A percentile compares a stretch with the other conserved stretches of the same genome.
Evolutionary conservation across 2,888 invertebrate species (phyloP).

Genomic region (Agrotis ipsilon): DNA sequence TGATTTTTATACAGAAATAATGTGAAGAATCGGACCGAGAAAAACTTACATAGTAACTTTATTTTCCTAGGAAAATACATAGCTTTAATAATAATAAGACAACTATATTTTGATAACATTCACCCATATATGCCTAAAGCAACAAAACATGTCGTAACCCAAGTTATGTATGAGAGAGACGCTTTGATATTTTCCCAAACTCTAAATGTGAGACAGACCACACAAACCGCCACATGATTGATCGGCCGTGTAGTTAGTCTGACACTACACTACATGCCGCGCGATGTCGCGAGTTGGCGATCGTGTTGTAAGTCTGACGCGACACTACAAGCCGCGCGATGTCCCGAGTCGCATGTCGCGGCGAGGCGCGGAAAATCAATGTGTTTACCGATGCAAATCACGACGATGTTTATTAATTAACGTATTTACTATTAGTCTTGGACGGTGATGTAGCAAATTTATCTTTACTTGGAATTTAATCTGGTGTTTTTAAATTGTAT

Average conservation of each 20-base stretch:
- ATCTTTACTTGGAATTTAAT: not conserved
- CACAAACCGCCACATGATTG: conserved; percentile 62
- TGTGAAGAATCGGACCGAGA: too few relatives aligned
- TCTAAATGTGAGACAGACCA: conserved; percentile 58
- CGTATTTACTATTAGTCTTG: not conserved
- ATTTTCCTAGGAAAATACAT: too few relatives aligned
- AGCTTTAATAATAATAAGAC: not conserved
- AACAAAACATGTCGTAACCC: not conserved
- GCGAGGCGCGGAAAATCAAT: conserved; percentile 44
- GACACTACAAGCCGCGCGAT: conserved; percentile 32
- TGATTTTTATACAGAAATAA: too few relatives aligned
- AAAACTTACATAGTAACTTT: too few relatives aligned
- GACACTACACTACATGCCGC: conserved; percentile 37
- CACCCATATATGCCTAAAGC: too few relatives aligned
- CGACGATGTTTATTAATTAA: conserved; percentile 43
- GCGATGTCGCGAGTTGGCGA: conserved; percentile 45
- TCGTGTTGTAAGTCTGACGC: conserved; percentile 49
- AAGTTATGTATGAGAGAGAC: conserved; percentile 38
- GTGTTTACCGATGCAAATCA: conserved; percentile 28
- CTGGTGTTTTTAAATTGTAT: too few relatives aligned
- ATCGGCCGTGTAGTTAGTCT: conserved; percentile 49
- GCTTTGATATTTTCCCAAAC: conserved; percentile 54
- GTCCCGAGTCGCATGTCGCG: conserved; percentile 39
- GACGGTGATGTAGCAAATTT: not conserved
- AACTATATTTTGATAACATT: not conserved